Base-by-base conservation (phyloP, 35 echinoderm and acorn worm species). In the Amphiura filiformis region DNA sequence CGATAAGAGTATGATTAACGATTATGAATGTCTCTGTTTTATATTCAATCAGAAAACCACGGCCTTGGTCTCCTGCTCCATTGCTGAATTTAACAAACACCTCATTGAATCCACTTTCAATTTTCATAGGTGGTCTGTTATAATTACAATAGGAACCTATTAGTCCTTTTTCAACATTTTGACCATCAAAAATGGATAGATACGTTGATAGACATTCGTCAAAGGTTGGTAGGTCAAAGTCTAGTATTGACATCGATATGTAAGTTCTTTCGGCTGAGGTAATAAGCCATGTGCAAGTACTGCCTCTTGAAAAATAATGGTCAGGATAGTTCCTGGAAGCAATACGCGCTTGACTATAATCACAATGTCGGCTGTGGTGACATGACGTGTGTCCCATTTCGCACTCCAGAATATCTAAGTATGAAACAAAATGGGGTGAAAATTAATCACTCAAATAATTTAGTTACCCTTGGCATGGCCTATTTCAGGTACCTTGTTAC, bases 261-360 rank as follows among this genome's bases (percentile, higher is more conserved):
- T 77, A 97, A 35, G 89, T 94, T 26, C 84, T 26, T 42, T 57
- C 40, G 30, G 86, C 35, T 0, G 92, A 88, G 14, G 34, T 57
- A 32, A 97, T 94, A 1, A 0, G 39, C 95, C 95, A 97, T 0
- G 80, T 84, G 80, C 83, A 94, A 34, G 78, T 75, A 12, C 41
- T 31, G 41, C 41, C 41, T 35, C 79, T 79, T 7, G 88, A 13
- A 23, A 57, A 39, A 64, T 86, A 91, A 37, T 14, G 13, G 37
- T 39, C 20, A 11, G 95, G 95, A 61, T 94, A 93, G 61, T 91
- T 94, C 39, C 75, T 56, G 35, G 92, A 91, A 15, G 89, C 79
- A 0, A 97, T 34, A 14, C 89, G 41, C 32, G 91, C 94, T 18
- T 78, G 49, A 22, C 87, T 33, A 28, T 47, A 39, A 13, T 28